phyloP scores from a whole-genome alignment of 1,140 invertebrate genomes.

The Cardiocondyla obscurior region DNA sequence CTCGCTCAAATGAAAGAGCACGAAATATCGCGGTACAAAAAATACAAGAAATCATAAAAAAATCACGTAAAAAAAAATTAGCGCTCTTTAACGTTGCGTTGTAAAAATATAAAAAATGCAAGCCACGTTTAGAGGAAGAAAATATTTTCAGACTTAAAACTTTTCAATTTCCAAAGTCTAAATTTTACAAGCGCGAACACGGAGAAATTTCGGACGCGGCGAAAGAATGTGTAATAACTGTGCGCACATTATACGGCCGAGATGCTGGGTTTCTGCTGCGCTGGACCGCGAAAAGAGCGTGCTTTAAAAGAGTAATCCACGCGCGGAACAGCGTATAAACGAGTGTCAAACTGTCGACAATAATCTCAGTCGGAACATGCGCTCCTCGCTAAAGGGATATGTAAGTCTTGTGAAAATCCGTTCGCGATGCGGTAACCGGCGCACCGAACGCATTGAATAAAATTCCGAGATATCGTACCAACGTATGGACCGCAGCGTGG shows the following conservation, averaged over 20 bases:
- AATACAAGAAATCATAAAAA: background rate
- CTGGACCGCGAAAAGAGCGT: background rate
- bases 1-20: background rate
- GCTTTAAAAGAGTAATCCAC: constrained; percentile 25
- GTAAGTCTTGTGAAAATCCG: constrained; percentile 26
- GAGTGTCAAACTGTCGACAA: constrained; percentile 32
- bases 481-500: background rate
- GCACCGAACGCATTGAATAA: constrained; percentile 20
- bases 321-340: background rate
- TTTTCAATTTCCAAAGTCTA: constrained; percentile 1
- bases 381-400: background rate
- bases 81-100: background rate
- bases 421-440: constrained; percentile 1
- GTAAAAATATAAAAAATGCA: background rate
- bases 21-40: background rate
- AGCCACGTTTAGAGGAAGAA: background rate
- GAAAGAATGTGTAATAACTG: constrained; percentile 3
- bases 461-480: constrained; percentile 11
- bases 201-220: background rate
- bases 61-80: background rate
- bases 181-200: background rate
- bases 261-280: background rate
- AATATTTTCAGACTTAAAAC: background rate
- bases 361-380: constrained; percentile 14
- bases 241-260: background rate